Base-by-base conservation (phyloP, 1,140 invertebrate genomes). In the Xylocopa sonorina region DNA sequence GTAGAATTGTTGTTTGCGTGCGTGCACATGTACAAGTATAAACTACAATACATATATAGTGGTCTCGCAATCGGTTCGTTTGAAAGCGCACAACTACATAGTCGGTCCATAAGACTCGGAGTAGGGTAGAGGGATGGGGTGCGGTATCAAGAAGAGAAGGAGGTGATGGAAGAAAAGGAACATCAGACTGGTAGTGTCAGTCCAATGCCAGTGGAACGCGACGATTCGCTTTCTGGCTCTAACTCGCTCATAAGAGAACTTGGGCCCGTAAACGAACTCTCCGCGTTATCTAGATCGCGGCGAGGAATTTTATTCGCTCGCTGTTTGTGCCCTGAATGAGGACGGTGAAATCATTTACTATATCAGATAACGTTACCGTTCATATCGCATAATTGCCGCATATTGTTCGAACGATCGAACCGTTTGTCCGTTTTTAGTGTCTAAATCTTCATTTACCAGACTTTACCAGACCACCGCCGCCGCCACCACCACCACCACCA, bases 151-250 rank as follows among this genome's bases (percentile, higher is more conserved):
- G 63, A 7, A 51, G 66, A 72, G 48, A 62, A 83, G 82, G 78
- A 83, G 78, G 60, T 76, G 73, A 71, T 66, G 72, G 71, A 67
- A 78, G 75, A 68, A 82, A 82, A 64, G 77, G 81, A 72, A 73
- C 50, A 76, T 55, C 16, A 34, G 27, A 29, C 32, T 63, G 32
- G 10, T 60, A 9, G 63, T 69, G 78, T 69, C 67, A 77, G 79
- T 83, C 78, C 79, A 71, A 80, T 80, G 71, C 72, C 67, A 78
- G 81, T 81, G 53, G 80, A 83, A 83, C 79, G 64, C 66, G 81
- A 58, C 66, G 78, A 60, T 29, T 68, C 50, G 73, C 27, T 51
- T 67, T 75, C 55, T 34, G 24, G 43, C 32, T 71, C 24, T 67
- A 69, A 32, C 55, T 68, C 34, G 38, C 41, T n/a, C 66, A 24